These are phyloP conservation scores for Strongylocentrotus purpuratus DNA, from an alignment of 35 echinoderm and acorn worm genomes.

Conservation along the genomic window DNA sequence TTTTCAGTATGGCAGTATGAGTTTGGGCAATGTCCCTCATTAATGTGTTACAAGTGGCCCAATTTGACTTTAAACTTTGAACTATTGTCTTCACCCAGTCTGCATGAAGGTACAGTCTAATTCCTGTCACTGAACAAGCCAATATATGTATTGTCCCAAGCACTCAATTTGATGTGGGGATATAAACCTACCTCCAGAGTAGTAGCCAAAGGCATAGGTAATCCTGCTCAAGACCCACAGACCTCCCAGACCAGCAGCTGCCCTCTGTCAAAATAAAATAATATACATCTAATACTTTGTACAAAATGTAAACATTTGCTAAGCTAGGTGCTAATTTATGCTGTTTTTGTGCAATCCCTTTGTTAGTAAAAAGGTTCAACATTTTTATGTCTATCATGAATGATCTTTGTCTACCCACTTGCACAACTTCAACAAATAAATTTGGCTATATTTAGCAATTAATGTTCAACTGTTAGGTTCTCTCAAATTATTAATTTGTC, in stretches of 20 bases:
- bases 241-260: slow-evolving; percentile 63
- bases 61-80: no score
- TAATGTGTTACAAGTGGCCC: no score
- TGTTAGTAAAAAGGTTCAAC: no score
- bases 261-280: slow-evolving; percentile 48
- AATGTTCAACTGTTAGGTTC: background rate
- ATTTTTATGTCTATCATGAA: background rate
- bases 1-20: no score
- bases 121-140: no score
- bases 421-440: background rate
- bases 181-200: slow-evolving; percentile 77
- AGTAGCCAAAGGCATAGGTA: slow-evolving; percentile 83
- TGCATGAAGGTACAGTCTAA: no score
- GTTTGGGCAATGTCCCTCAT: no score
- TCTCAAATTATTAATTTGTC: no score
- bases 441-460: background rate
- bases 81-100: no score
- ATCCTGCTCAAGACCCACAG: slow-evolving; percentile 68
- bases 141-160: background rate
- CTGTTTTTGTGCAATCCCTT: no score
- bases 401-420: background rate
- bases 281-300: background rate
- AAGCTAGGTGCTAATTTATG: background rate
- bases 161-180: background rate
- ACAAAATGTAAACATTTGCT: background rate